Evolutionary conservation across 1,140 invertebrate genomes (phyloP).

Genomic region (Bombus sylvicola): DNA sequence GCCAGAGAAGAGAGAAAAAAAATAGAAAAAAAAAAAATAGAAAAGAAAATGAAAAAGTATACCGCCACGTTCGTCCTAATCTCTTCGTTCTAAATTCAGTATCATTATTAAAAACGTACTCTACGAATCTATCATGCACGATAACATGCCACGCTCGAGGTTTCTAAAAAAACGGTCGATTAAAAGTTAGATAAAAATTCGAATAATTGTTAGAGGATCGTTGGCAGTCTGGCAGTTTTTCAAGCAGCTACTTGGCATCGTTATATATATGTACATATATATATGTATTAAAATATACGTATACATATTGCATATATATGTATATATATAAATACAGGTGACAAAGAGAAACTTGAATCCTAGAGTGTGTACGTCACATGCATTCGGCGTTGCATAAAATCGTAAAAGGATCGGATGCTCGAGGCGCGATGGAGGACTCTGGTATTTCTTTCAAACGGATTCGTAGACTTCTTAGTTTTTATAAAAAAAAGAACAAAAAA

Average conservation of each 20-base stretch:
- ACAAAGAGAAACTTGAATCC: slow-evolving; percentile 79
- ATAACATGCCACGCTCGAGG: slow-evolving; percentile 39
- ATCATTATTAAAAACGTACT: slow-evolving; percentile 10
- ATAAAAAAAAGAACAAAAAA: neutral
- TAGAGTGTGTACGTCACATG: slow-evolving; percentile 79
- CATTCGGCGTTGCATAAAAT: slow-evolving; percentile 65
- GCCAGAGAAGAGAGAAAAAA: neutral
- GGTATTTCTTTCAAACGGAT: slow-evolving; percentile 15
- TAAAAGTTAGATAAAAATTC: neutral
- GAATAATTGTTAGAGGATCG: slow-evolving; percentile 1
- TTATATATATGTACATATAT: slow-evolving; percentile 50
- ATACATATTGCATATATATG: slow-evolving; percentile 34
- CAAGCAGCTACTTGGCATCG: slow-evolving; percentile 64
- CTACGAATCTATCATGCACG: slow-evolving; percentile 43
- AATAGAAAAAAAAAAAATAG: too few species aligned
- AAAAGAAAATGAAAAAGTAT: neutral
- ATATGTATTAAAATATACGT: slow-evolving; percentile 18
- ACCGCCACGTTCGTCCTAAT: neutral
- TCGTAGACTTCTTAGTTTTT: too few species aligned
- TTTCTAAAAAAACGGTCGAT: slow-evolving; percentile 2
- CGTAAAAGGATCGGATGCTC: slow-evolving; percentile 57
- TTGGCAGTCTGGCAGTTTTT: slow-evolving; percentile 64
- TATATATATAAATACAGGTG: slow-evolving; percentile 61
- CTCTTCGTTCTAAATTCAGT: neutral
- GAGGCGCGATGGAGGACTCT: slow-evolving; percentile 41